phyloP scores from a whole-genome alignment of 2,888 invertebrate genomes.

The Caenorhabditis macrosperma region DNA sequence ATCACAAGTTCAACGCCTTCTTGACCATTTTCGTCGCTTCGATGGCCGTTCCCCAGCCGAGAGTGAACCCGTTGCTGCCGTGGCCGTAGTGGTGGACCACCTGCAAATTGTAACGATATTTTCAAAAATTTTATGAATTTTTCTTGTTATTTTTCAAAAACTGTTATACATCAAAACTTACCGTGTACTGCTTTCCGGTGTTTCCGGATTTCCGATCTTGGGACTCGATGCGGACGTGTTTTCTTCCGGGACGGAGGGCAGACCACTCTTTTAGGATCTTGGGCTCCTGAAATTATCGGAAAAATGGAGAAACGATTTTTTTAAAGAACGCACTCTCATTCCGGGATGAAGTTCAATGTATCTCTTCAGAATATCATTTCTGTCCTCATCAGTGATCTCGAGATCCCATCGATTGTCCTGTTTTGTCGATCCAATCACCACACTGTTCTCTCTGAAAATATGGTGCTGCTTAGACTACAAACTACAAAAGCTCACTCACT shows the following conservation, averaged over 20 bases:
- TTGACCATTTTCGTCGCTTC: conserved; percentile 57
- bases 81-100: conserved; percentile 75
- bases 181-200: conserved; percentile 50
- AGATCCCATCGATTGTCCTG: conserved; percentile 66
- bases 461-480: no score
- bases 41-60: conserved; percentile 73
- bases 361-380: conserved; percentile 70
- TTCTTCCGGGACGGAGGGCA: conserved; percentile 71
- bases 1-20: conserved; percentile 4
- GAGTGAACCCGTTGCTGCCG: conserved; percentile 72
- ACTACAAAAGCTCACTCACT: conserved; percentile 49
- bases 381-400: conserved; percentile 72
- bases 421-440: conserved; percentile 72
- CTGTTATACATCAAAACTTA: conserved; percentile 8
- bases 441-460: conserved; percentile 61
- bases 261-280: conserved; percentile 72
- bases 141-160: background rate
- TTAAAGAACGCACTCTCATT: conserved; percentile 61
- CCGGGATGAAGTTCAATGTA: conserved; percentile 70
- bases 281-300: conserved; percentile 56
- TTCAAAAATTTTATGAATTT: no score
- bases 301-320: background rate
- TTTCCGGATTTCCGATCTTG: conserved; percentile 18
- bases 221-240: conserved; percentile 62
- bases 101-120: conserved; percentile 49